Evolutionary conservation across 2,888 invertebrate species (phyloP), one percentile per base, ranked within the genome.

Genomic region (Ceraclea dissimilis): DNA sequence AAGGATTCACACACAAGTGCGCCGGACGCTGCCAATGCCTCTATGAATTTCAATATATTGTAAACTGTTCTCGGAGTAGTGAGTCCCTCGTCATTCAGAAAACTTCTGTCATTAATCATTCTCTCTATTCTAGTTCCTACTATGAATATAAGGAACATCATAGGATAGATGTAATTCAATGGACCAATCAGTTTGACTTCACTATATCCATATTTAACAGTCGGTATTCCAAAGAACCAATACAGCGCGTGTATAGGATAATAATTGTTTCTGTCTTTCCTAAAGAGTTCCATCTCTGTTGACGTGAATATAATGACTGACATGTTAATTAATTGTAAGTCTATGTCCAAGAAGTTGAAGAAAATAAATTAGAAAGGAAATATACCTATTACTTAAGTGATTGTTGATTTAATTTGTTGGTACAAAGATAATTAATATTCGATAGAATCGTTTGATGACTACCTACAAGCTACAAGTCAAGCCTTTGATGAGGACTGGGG

Each of bases 141-240:
- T 2, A 46, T 16, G 11, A 54, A 26, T 8, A 22, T n/a, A 8
- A 54, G 34, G n/a, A 39, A 31, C 16, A 39, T n/a, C 4, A 54
- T 18, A 5, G 49, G 49, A 39, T 49, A 49, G 2, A 49, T n/a
- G 13, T 31, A 10, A 13, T 39, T 31, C 13, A 16, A 34, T 16
- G 49, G 49, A 34, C 54, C 54, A 8, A 19, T 39, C 20, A 54
- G 49, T 13, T 33, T 49, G 5, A 49, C 49, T 10, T 39, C 17
- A 19, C 13, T 17, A 16, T 54, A 16, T n/a, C n/a, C 17, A 39
- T 54, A 49, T 16, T n/a, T 21, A 2, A 49, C 54, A 16, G 54
- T 54, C 11, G 49, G 49, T 19, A 49, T 49, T 16, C 49, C 54
- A 22, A 54, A 54, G 2, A 54, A 4, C 49, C 54, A 54, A 17